Base-by-base conservation (phyloP, 2,797 vertebrate species). In the Leptoclinus maculatus region DNA sequence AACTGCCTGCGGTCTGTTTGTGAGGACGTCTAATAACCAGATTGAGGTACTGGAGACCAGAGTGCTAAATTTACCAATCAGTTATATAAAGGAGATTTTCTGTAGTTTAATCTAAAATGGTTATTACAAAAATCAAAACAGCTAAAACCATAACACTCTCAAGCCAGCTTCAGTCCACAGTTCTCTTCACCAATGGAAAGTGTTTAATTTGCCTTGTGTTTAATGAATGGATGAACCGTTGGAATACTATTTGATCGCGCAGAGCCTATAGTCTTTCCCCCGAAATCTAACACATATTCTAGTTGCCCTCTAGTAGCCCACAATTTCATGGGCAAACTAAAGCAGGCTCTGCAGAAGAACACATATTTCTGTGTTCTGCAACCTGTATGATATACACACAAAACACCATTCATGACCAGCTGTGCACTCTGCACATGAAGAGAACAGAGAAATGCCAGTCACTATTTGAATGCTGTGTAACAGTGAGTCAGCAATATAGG, bases 401-500 rank as follows among this genome's bases (percentile, higher is more conserved):
- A 62, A 66, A 63, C 32, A 34, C 19, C 38, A n/a, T 68, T 79
- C 36, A 72, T 71, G 2, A 64, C 51, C 11, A 12, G 41, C 69
- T 36, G 69, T 43, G 39, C 32, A 5, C 6, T 5, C 53, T 71
- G 53, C 5, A 58, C 4, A 7, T 32, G 36, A 41, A 17, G 16
- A 49, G 14, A 29, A 32, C n/a, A 17, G 19, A 71, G 11, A 67
- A 9, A 25, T 53, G 1, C 49, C 13, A 3, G 11, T 29, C 17
- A 29, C 19, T n/a, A 17, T 71, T 29, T 49, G 7, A 41, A 27
- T 21, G 29, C 19, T 34, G 29, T 63, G 64, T 41, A 25, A 29
- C 34, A 53, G 38, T 45, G 43, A 70, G 0, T 79, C 62, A 74
- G 25, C 66, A 59, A 2, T 47, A 25, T 32, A 39, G 14, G 6